Conservation (phyloP, 1,140 invertebrate genomes). For the Diorhabda carinulata region DNA sequence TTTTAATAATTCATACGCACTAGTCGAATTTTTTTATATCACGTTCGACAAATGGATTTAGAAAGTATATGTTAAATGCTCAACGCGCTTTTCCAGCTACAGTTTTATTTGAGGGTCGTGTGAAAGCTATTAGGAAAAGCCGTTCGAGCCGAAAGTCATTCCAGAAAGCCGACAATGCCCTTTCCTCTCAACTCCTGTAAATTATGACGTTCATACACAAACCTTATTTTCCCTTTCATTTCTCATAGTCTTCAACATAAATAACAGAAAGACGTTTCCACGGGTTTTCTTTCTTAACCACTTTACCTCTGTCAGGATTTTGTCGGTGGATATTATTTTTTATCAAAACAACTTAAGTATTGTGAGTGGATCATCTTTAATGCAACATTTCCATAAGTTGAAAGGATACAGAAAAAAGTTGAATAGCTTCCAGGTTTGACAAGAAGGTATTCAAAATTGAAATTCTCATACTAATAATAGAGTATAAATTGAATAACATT, state of each 20-base stretch:
- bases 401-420: too few relatives aligned
- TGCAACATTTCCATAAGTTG: too few relatives aligned
- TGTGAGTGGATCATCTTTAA: background rate
- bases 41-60: too few relatives aligned
- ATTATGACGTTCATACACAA: slow-evolving; percentile 35
- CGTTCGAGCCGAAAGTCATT: slow-evolving; percentile 19
- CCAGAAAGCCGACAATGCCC: slow-evolving; percentile 24
- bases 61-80: too few relatives aligned
- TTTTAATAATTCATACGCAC: too few relatives aligned
- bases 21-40: too few relatives aligned
- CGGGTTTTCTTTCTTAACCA: slow-evolving; percentile 6
- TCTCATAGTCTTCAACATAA: slow-evolving; percentile 32
- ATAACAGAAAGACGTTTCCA: slow-evolving; percentile 16
- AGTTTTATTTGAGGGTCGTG: slow-evolving; percentile 4
- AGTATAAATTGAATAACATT: too few relatives aligned
- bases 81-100: background rate
- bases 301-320: slow-evolving; percentile 16
- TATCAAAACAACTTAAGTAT: background rate
- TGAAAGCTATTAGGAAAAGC: slow-evolving; percentile 25
- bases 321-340: background rate
- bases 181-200: slow-evolving; percentile 28
- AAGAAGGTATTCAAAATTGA: too few relatives aligned
- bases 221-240: slow-evolving; percentile 40
- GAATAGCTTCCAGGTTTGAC: too few relatives aligned
- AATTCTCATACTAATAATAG: too few relatives aligned